A percentile compares a stretch with the other conserved stretches of the same genome.
Evolutionary conservation across 2,888 invertebrate genomes (phyloP).

Genomic region (Agrypnus murinus): DNA sequence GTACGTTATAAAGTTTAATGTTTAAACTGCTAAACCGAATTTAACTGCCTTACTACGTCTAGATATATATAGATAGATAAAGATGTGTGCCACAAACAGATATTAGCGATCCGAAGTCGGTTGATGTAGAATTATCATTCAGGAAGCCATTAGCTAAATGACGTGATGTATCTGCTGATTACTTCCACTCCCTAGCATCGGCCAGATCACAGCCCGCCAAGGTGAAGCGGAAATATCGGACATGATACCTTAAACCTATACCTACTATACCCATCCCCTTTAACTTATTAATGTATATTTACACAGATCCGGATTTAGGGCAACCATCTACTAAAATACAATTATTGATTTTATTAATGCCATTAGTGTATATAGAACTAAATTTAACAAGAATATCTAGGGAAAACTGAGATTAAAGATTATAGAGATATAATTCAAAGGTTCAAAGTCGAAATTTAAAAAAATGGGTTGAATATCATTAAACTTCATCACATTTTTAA

Average conservation of each 20-base stretch:
- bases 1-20: neutral
- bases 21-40: slow-evolving; percentile 35
- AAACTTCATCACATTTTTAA: too few species aligned
- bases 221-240: slow-evolving; percentile 63
- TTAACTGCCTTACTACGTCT: slow-evolving; percentile 48
- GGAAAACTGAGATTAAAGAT: too few species aligned
- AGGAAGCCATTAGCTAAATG: slow-evolving; percentile 73
- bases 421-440: too few species aligned
- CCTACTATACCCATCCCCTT: slow-evolving; percentile 29
- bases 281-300: slow-evolving; percentile 57
- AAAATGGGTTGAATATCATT: too few species aligned
- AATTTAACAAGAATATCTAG: too few species aligned
- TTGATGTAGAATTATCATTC: slow-evolving; percentile 69
- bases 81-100: slow-evolving; percentile 54
- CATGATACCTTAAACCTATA: slow-evolving; percentile 43
- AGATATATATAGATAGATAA: slow-evolving; percentile 52
- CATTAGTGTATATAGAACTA: too few species aligned
- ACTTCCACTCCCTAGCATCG: slow-evolving; percentile 66
- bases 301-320: slow-evolving; percentile 43
- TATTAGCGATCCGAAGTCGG: slow-evolving; percentile 61
- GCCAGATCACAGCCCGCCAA: slow-evolving; percentile 55
- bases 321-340: too few species aligned
- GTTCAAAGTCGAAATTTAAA: too few species aligned
- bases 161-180: slow-evolving; percentile 71
- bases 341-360: too few species aligned